Evolutionary conservation across 2,888 invertebrate genomes (phyloP).

Genomic region (Sclerodermus sp.): DNA sequence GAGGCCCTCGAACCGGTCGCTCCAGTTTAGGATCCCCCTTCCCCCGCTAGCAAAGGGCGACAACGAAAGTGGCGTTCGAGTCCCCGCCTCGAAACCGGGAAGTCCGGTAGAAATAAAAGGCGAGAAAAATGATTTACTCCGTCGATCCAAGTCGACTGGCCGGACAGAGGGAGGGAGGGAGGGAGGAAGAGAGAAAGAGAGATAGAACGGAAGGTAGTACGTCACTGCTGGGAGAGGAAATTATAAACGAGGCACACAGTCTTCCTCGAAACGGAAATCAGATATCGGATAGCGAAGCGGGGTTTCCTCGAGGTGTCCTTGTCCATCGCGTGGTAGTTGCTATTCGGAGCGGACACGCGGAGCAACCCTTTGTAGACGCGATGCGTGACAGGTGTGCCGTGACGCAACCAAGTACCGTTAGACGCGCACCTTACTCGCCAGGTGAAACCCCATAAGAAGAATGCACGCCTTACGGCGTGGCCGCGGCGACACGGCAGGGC

Average conservation of each 20-base stretch:
- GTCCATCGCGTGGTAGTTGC: not conserved
- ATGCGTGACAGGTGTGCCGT: slow-evolving; percentile 48
- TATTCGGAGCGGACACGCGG: slow-evolving; percentile 19
- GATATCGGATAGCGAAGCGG: slow-evolving; percentile 35
- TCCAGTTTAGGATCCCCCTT: no score
- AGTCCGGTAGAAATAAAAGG: no score
- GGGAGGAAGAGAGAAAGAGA: slow-evolving; percentile 18
- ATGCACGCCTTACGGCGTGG: slow-evolving; percentile 9
- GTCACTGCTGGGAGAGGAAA: slow-evolving; percentile 13
- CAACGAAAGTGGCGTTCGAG: no score
- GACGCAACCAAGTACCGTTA: slow-evolving; percentile 52
- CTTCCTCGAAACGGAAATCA: slow-evolving; percentile 35
- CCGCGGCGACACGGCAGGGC: slow-evolving; percentile 20
- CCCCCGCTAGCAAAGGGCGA: no score
- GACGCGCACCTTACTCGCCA: slow-evolving; percentile 23
- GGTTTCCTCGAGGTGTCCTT: slow-evolving; percentile 12
- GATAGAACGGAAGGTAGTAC: slow-evolving; percentile 2
- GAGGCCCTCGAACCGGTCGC: no score
- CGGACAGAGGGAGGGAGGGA: no score
- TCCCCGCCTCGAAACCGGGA: no score
- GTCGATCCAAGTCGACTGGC: no score
- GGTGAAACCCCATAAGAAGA: slow-evolving; percentile 42
- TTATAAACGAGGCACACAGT: slow-evolving; percentile 6
- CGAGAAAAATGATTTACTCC: no score
- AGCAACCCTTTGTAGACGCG: slow-evolving; percentile 40